Evolutionary conservation across 2,888 invertebrate genomes (phyloP).

Genomic region (Agrotis exclamationis): DNA sequence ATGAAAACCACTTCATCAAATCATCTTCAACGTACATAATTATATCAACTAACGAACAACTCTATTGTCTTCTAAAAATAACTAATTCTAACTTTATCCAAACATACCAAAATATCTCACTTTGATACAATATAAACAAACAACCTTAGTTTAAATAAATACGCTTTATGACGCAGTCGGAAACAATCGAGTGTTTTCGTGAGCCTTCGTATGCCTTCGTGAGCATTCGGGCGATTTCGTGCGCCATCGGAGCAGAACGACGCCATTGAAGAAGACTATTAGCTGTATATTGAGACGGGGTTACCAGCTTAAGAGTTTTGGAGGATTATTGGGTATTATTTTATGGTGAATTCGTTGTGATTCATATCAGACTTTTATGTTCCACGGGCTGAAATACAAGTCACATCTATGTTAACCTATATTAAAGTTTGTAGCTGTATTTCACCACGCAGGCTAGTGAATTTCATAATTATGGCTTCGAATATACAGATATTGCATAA

Average conservation of each 20-base stretch:
- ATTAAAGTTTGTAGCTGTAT: not conserved
- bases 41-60: not conserved
- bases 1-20: too few species aligned
- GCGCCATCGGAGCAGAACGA: constrained; percentile 56
- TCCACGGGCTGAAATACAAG: too few species aligned
- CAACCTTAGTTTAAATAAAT: constrained; percentile 6
- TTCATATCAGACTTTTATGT: not conserved
- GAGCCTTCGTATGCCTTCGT: constrained; percentile 42
- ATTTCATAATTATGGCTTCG: not conserved
- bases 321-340: constrained; percentile 15
- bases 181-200: constrained; percentile 40
- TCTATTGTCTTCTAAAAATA: not conserved
- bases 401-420: not conserved
- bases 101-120: constrained; percentile 16
- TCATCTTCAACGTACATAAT: too few species aligned
- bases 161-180: constrained; percentile 9
- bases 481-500: too few species aligned
- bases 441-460: not conserved
- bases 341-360: not conserved
- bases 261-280: constrained; percentile 49
- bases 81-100: constrained; percentile 2
- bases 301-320: constrained; percentile 31
- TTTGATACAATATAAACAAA: constrained; percentile 29
- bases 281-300: constrained; percentile 35
- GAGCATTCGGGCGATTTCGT: constrained; percentile 59